Evolutionary conservation across 2,113 vertebrate species (phyloP).

Genomic region (Tricholaema leucomelas): DNA sequence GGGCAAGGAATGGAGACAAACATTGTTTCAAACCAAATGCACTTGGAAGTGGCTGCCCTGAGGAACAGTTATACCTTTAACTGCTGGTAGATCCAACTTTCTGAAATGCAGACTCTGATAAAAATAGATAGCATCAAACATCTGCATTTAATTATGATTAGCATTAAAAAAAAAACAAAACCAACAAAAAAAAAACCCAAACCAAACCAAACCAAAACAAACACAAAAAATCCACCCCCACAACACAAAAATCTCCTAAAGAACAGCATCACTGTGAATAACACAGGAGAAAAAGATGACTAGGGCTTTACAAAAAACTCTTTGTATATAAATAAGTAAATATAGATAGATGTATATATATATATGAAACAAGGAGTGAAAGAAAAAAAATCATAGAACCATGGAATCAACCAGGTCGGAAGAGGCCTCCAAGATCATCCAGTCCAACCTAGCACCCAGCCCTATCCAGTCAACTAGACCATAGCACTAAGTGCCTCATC

Average conservation of each 20-base stretch:
- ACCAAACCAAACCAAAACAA: no score
- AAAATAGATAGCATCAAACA: background rate
- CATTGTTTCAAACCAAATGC: background rate
- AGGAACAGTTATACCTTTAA: background rate
- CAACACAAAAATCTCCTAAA: background rate
- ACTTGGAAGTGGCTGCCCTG: background rate
- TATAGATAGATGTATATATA: no score
- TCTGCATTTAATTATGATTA: slow-evolving; percentile 18
- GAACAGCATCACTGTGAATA: background rate
- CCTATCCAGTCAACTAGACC: no score
- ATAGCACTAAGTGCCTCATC: no score
- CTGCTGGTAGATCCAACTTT: background rate
- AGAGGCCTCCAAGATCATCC: no score
- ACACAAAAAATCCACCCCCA: background rate
- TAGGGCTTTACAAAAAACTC: background rate
- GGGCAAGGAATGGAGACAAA: slow-evolving; percentile 19
- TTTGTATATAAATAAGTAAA: background rate
- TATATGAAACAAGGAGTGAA: background rate
- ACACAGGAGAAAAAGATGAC: background rate
- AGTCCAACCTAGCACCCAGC: no score
- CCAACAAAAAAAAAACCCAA: no score
- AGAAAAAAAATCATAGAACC: no score
- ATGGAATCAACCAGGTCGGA: no score
- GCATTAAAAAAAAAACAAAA: background rate
- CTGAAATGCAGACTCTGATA: background rate